Percentiles rank a stretch among this genome's conserved stretches.
phyloP scores from a whole-genome alignment of 2,113 vertebrate species.

The Cygnus buccinator region DNA sequence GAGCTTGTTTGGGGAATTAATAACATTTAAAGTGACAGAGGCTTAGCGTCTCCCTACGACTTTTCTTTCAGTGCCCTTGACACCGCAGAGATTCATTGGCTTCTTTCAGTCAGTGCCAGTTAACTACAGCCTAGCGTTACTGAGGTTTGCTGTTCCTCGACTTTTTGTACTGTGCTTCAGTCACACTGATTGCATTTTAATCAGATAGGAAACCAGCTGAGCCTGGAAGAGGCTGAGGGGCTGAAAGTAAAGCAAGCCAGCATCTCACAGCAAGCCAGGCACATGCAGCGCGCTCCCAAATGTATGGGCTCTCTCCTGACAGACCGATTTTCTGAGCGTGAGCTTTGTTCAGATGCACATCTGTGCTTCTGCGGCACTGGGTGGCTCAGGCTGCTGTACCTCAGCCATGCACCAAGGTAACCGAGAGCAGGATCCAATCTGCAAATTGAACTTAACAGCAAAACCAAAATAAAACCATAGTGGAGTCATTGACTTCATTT shows the following conservation, averaged over 20 bases:
- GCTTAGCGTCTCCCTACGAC: not conserved
- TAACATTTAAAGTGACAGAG: not conserved
- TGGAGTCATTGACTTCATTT: not conserved
- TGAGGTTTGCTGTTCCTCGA: not conserved
- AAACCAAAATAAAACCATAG: not conserved
- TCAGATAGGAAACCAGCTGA: not conserved
- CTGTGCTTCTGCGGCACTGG: not conserved
- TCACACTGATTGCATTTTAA: not conserved
- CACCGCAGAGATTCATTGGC: not conserved
- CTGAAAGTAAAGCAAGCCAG: not conserved
- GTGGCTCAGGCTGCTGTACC: accelerated
- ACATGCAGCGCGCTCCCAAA: accelerated
- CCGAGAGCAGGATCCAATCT: not conserved
- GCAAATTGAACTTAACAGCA: not conserved
- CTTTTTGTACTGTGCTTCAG: not conserved
- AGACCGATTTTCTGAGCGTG: accelerated
- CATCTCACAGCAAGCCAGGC: not conserved
- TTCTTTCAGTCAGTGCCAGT: not conserved
- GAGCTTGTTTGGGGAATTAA: not conserved
- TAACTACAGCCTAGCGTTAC: not conserved
- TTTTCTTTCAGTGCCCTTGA: not conserved
- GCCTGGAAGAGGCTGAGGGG: not conserved
- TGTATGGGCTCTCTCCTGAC: not conserved
- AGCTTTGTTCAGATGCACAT: not conserved
- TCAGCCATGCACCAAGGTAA: not conserved